These are phyloP conservation scores for Ylistrum balloti DNA, from an alignment of 1,140 invertebrate species.

Conservation along the genomic window DNA sequence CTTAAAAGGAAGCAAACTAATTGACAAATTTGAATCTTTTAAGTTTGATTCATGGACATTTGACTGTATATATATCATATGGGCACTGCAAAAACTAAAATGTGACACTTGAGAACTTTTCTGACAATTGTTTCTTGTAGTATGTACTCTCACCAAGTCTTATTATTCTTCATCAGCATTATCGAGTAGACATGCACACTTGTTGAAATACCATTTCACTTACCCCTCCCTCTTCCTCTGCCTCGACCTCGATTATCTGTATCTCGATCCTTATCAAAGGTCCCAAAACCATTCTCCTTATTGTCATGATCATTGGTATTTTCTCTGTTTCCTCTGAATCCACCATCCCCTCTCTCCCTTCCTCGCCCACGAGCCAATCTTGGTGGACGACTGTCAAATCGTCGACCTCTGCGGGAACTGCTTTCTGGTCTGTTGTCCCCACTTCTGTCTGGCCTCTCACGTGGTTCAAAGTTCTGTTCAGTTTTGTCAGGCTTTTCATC, in stretches of 20 bases:
- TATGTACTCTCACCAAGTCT: too few species aligned
- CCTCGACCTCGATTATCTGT: conserved; percentile 83
- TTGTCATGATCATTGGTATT: conserved; percentile 72
- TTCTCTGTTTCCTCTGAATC: conserved; percentile 52
- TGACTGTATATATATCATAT: too few species aligned
- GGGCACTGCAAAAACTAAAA: too few species aligned
- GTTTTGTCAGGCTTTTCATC: conserved; percentile 69
- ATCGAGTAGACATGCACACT: too few species aligned
- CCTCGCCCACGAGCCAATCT: conserved; percentile 72
- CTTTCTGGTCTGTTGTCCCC: conserved; percentile 52
- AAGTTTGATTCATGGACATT: too few species aligned
- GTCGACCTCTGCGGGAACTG: conserved; percentile 64
- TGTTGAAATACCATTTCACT: neutral
- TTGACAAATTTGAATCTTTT: too few species aligned
- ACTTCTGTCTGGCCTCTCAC: conserved; percentile 73
- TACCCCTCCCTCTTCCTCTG: conserved; percentile 80
- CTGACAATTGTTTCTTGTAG: too few species aligned
- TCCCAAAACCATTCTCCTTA: conserved; percentile 64
- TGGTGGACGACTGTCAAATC: conserved; percentile 71
- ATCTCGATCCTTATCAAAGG: conserved; percentile 70
- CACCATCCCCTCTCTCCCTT: conserved; percentile 64
- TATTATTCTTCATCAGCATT: too few species aligned
- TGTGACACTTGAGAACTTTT: too few species aligned
- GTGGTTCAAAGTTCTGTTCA: conserved; percentile 64
- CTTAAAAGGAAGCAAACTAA: too few species aligned